A percentile compares a stretch with the other conserved stretches of the same genome.
These are phyloP conservation scores for Arvicanthis niloticus DNA, from an alignment of 2,113 vertebrate genomes.

Conservation along the genomic window DNA sequence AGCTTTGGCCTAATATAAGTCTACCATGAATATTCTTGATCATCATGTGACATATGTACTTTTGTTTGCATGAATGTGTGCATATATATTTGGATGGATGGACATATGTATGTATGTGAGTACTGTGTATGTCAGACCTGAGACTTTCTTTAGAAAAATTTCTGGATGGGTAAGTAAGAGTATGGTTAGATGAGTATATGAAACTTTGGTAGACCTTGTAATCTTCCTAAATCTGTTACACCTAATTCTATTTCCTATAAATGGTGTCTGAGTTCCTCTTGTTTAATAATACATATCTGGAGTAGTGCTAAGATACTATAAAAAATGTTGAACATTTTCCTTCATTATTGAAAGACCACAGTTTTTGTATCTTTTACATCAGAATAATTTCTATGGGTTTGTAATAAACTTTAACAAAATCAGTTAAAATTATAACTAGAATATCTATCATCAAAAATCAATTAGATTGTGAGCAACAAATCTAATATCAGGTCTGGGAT, in stretches of 20 bases:
- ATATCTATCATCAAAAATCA: background rate
- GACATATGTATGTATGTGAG: background rate
- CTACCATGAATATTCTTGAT: background rate
- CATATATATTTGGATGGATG: background rate
- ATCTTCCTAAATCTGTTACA: constrained; percentile 28
- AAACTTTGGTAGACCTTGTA: background rate
- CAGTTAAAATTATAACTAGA: background rate
- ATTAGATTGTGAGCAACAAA: background rate
- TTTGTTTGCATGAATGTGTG: background rate
- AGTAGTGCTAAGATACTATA: background rate
- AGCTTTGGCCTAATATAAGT: background rate
- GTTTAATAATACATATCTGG: background rate
- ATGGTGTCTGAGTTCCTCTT: background rate
- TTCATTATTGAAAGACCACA: background rate
- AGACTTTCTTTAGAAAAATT: constrained; percentile 29
- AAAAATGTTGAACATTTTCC: background rate
- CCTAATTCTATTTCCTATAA: background rate
- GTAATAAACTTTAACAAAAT: background rate
- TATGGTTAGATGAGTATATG: background rate
- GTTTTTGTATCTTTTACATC: constrained; percentile 36
- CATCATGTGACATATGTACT: background rate
- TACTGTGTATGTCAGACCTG: background rate
- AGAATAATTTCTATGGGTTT: constrained; percentile 16
- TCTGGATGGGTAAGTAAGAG: background rate
- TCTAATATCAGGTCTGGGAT: background rate